These are phyloP conservation scores for Montipora sp. DNA, from an alignment of 64 coral and sea anemone genomes.

Conservation along the genomic window DNA sequence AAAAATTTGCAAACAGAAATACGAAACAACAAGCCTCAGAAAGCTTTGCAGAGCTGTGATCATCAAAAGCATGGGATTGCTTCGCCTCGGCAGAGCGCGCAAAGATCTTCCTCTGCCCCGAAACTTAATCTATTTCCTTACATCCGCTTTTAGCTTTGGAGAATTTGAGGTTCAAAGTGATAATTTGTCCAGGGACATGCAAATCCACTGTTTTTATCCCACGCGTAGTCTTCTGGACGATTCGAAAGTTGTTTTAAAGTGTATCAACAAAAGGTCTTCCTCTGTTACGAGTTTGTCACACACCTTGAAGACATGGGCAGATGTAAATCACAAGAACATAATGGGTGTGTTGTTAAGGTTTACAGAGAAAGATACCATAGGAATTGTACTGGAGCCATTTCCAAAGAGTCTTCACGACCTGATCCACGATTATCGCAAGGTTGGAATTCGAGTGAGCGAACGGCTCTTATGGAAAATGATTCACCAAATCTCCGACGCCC, in stretches of 20 bases:
- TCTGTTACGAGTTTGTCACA: slow-evolving; percentile 15
- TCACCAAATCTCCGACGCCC: slow-evolving; percentile 62
- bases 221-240: slow-evolving; percentile 62
- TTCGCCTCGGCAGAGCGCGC: slow-evolving; percentile 46
- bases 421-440: slow-evolving; percentile 57
- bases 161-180: slow-evolving; percentile 73
- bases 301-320: slow-evolving; percentile 58
- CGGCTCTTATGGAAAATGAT: slow-evolving; percentile 80
- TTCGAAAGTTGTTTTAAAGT: slow-evolving; percentile 72
- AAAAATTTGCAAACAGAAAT: slow-evolving; percentile 12
- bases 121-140: slow-evolving; percentile 56
- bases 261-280: slow-evolving; percentile 53
- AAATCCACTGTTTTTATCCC: slow-evolving; percentile 73
- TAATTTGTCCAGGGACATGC: slow-evolving; percentile 66
- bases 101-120: slow-evolving; percentile 57
- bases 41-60: slow-evolving; percentile 72
- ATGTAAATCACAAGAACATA: slow-evolving; percentile 68
- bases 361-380: slow-evolving; percentile 63
- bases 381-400: slow-evolving; percentile 61
- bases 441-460: slow-evolving; percentile 50
- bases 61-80: slow-evolving; percentile 53
- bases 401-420: slow-evolving; percentile 64
- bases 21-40: slow-evolving; percentile 1
- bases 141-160: slow-evolving; percentile 66
- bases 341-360: slow-evolving; percentile 65